A percentile compares a stretch with the other conserved stretches of the same genome.
phyloP scores from a whole-genome alignment of 2,113 vertebrate genomes.

The Etheostoma cragini region DNA sequence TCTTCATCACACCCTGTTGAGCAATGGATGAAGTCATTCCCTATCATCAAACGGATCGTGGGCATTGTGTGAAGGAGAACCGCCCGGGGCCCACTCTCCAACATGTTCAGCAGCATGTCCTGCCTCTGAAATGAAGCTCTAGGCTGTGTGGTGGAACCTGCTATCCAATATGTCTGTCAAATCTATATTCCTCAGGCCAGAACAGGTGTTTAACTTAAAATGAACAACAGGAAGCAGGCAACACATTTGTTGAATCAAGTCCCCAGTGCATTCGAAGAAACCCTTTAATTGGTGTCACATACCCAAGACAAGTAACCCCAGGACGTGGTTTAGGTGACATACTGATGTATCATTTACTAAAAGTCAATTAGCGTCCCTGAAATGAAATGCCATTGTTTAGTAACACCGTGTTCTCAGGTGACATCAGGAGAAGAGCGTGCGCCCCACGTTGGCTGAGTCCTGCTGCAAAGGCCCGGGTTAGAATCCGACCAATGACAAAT shows the following conservation, averaged over 20 bases:
- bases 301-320: not conserved
- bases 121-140: not conserved
- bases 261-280: not conserved
- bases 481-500: not conserved
- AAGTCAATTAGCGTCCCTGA: not conserved
- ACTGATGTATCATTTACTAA: not conserved
- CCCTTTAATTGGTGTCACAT: not conserved
- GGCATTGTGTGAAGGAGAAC: not conserved
- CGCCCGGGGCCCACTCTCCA: slow-evolving; percentile 2
- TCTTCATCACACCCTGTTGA: slow-evolving; percentile 26
- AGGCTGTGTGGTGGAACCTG: not conserved
- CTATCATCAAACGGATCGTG: slow-evolving; percentile 33
- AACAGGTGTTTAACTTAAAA: not conserved
- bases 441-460: too few relatives aligned
- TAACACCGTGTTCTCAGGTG: too few relatives aligned
- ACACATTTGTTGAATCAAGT: too few relatives aligned
- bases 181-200: not conserved
- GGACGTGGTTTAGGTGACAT: not conserved
- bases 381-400: not conserved
- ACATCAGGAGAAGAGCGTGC: too few relatives aligned
- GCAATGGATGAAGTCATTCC: slow-evolving; percentile 34
- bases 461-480: too few relatives aligned
- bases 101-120: not conserved
- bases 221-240: too few relatives aligned
- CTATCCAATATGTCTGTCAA: not conserved